Conservation (phyloP, 2,113 vertebrate species). For the Lamprologus tigripictilis region DNA sequence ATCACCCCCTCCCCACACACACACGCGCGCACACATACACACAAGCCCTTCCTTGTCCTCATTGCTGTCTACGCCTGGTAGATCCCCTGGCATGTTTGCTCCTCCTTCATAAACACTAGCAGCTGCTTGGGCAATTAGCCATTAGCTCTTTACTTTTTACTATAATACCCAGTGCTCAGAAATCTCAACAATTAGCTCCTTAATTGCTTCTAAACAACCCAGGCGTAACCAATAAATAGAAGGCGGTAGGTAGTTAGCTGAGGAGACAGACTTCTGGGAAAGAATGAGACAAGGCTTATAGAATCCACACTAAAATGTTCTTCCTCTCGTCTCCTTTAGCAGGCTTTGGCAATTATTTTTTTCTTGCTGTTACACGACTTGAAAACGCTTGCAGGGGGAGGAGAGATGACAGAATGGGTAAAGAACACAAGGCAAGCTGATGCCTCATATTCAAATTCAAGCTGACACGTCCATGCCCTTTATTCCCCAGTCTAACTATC, state of each 20-base stretch:
- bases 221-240: constrained; percentile 67
- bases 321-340: background rate
- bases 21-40: background rate
- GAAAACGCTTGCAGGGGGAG: background rate
- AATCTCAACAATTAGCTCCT: constrained; percentile 72
- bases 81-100: constrained; percentile 52
- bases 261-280: constrained; percentile 38
- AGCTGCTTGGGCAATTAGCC: constrained; percentile 74
- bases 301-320: constrained; percentile 15
- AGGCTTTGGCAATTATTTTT: constrained; percentile 30
- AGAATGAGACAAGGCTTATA: constrained; percentile 4
- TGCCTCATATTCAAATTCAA: constrained; percentile 57
- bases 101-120: constrained; percentile 72
- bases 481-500: constrained; percentile 55
- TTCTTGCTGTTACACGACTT: background rate
- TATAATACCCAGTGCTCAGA: constrained; percentile 65
- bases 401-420: background rate
- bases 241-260: constrained; percentile 39
- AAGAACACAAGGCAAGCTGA: constrained; percentile 42
- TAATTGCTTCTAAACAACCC: constrained; percentile 75
- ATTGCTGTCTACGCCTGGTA: constrained; percentile 28
- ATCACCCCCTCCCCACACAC: background rate
- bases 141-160: constrained; percentile 70
- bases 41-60: constrained; percentile 10
- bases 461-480: constrained; percentile 59